phyloP scores from a whole-genome alignment of 2,113 vertebrate species.

The Pycnonotus jocosus region DNA sequence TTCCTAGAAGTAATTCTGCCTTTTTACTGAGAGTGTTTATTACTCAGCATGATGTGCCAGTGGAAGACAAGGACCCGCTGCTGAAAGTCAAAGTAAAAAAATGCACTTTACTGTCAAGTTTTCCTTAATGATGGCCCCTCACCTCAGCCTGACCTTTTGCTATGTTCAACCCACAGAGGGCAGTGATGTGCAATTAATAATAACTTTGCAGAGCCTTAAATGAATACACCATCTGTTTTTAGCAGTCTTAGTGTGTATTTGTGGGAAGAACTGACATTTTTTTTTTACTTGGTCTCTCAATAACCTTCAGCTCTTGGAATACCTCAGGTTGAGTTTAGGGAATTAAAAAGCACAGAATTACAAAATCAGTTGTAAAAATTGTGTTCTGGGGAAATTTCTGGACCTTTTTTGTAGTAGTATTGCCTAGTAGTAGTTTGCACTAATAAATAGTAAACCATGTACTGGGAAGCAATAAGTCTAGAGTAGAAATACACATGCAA shows the following conservation, averaged over 20 bases:
- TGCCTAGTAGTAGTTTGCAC: background rate
- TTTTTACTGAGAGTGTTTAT: background rate
- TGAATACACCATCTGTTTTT: background rate
- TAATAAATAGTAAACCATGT: background rate
- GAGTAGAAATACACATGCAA: background rate
- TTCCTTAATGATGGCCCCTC: background rate
- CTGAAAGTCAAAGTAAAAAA: background rate
- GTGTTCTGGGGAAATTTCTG: background rate
- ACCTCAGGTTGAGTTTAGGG: background rate
- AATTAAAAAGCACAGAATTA: background rate
- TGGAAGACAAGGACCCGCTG: background rate
- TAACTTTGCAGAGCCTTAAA: background rate
- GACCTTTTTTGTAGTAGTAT: background rate
- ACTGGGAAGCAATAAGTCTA: background rate
- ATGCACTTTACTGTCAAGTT: background rate
- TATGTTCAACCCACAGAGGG: background rate
- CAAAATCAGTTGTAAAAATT: background rate
- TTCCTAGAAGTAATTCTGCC: background rate
- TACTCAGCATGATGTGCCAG: background rate
- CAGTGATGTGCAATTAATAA: constrained; percentile 26
- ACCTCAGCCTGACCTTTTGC: background rate
- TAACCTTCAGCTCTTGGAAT: background rate
- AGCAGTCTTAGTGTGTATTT: background rate
- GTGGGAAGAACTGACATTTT: background rate
- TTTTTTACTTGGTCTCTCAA: background rate